Evolutionary conservation across 2,797 vertebrate genomes (phyloP), one percentile per base, ranked within the genome.

Genomic region (Ctenochaetus hawaiiensis): DNA sequence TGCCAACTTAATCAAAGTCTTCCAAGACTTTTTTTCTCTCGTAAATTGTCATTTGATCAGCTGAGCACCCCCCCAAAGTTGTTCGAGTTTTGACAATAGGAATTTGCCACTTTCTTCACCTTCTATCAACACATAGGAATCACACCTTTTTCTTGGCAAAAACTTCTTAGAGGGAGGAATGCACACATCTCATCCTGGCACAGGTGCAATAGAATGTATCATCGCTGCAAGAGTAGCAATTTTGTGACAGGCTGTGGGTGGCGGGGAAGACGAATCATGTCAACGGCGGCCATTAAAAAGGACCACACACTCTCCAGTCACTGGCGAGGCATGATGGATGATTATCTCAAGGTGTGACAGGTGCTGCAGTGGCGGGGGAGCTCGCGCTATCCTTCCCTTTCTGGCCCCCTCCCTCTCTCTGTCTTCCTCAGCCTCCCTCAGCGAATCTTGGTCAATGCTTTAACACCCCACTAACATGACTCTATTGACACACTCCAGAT

Each of bases 341-440:
- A 97, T 97, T 97, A 97, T 98, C 97, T 98, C 92, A 96, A 96
- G 92, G 94, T 95, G 96, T 97, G 96, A 97, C 95, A 96, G 96
- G 96, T 97, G 94, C 92, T 88, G 93, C 95, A 88, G 92, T 93
- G 93, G 91, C 94, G 95, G 95, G 95, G 92, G 89, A 89, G 90
- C 87, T 8, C 65, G 78, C 92, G 90, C 93, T 92, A 84, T 92
- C 93, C 86, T 87, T 94, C 93, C 82, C 66, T 53, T 26, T 73
- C 84, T 76, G 37, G 37, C 80, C 68, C 61, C 59, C 8, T 90
- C 91, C 49, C 8, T 3, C 43, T 20, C 41, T 53, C 78, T 74
- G 80, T 80, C 80, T 89, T 81, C 80, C 89, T 82, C 82, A 84
- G 80, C 83, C 83, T 90, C 82, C 83, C 89, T 90, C 87, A 82